phyloP scores from a whole-genome alignment of 2,888 invertebrate genomes.

The Meteorus colon region DNA sequence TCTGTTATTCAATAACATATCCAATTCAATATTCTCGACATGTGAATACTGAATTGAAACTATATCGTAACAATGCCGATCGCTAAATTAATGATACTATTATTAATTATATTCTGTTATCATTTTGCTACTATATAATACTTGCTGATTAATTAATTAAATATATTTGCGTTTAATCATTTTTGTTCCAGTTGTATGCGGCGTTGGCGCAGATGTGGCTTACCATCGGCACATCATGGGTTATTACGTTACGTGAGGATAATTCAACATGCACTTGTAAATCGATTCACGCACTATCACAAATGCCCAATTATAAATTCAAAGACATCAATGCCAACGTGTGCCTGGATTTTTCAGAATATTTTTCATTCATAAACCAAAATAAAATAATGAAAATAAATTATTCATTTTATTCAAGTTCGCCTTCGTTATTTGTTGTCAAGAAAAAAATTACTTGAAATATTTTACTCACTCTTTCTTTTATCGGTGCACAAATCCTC shows the following conservation, averaged over 20 bases:
- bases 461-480: background rate
- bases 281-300: constrained; percentile 59
- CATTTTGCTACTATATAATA: background rate
- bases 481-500: background rate
- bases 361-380: background rate
- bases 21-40: too few species aligned
- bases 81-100: too few species aligned
- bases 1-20: too few species aligned
- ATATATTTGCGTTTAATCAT: constrained; percentile 31
- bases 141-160: background rate
- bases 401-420: background rate
- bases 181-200: constrained; percentile 77
- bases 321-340: background rate
- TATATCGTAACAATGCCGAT: too few species aligned
- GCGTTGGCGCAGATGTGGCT: constrained; percentile 79
- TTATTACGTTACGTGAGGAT: constrained; percentile 79
- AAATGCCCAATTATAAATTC: constrained; percentile 10
- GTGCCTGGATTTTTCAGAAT: background rate
- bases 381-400: background rate
- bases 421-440: background rate
- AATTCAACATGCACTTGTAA: constrained; percentile 64
- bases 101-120: background rate
- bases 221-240: constrained; percentile 78
- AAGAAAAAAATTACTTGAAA: background rate
- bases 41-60: too few species aligned